Base-by-base conservation (phyloP, 1,140 invertebrate species). In the Bombus sylvicola region DNA sequence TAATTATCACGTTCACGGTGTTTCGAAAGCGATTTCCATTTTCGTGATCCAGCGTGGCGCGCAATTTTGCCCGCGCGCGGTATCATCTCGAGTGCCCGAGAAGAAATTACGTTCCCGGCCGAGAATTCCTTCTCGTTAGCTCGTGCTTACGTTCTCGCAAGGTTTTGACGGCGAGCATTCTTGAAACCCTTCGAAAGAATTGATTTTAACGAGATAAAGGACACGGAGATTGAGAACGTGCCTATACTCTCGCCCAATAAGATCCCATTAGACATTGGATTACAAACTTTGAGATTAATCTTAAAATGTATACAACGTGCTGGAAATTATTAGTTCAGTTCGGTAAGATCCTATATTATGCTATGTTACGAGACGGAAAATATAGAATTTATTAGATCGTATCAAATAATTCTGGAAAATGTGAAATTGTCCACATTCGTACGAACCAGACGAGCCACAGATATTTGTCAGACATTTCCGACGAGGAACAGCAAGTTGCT, bases 1-100 rank as follows among this genome's bases (percentile, higher is more conserved):
- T 91, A 91, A 91, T 91, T 91, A 71, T 73, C 79, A 62, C 79
- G 84, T 72, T 53, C 77, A 57, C 53, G 86, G 75, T 86, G 71
- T 91, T 90, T 81, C 87, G 86, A 90, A 90, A 91, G 75, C 86
- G 78, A 90, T 88, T 85, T 83, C 84, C 87, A 89, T 89, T 91
- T 89, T 89, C 82, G 88, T 88, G 86, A 91, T 91, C 13, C 87
- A n/a, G 34, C 41, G 22, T 31, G 47, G 47, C 78, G 47, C 69
- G 37, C 25, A 64, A 74, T 76, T 39, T 59, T 12, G 69, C 74
- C 37, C 47, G 47, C 74, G 43, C 25, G 5, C 41, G 64, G 64
- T 10, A 88, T 71, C 68, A 22, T 83, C 80, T 28, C 13, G 34
- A n/a, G 28, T 34, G 12, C 15, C 34, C 76, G 28, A 41, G 34